These are phyloP conservation scores for Nomada fabriciana DNA, from an alignment of 2,888 invertebrate genomes.

Conservation along the genomic window DNA sequence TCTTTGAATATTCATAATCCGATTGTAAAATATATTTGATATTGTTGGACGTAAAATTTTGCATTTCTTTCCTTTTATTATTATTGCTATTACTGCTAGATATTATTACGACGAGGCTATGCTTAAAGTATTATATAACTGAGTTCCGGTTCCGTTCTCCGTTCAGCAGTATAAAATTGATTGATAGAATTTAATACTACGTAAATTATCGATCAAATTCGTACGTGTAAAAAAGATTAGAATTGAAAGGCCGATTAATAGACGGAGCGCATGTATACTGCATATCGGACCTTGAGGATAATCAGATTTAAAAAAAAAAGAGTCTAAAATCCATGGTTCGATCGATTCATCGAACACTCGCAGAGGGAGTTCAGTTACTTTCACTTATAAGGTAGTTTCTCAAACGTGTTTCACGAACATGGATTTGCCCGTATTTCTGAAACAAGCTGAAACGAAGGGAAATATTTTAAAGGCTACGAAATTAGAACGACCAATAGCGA, in stretches of 20 bases:
- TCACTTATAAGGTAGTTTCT: slow-evolving; percentile 33
- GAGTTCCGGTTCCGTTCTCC: not conserved
- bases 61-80: not conserved
- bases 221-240: not conserved
- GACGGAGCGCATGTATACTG: not conserved
- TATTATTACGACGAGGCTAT: too few relatives aligned
- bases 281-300: slow-evolving; percentile 20
- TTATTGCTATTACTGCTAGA: not conserved
- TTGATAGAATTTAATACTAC: not conserved
- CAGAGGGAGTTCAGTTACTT: slow-evolving; percentile 35
- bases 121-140: too few relatives aligned
- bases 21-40: not conserved
- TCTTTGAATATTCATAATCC: slow-evolving; percentile 37
- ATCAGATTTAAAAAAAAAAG: slow-evolving; percentile 24
- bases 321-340: slow-evolving; percentile 13
- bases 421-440: slow-evolving; percentile 41
- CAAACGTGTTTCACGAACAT: slow-evolving; percentile 1
- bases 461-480: not conserved
- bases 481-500: not conserved
- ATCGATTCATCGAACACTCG: slow-evolving; percentile 15
- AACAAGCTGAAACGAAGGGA: not conserved
- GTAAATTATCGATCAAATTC: not conserved
- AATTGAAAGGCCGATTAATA: not conserved
- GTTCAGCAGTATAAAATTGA: not conserved
- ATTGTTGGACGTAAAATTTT: not conserved